Evolutionary conservation across 2,888 invertebrate genomes (phyloP).

Genomic region (Crioceris asparagi): DNA sequence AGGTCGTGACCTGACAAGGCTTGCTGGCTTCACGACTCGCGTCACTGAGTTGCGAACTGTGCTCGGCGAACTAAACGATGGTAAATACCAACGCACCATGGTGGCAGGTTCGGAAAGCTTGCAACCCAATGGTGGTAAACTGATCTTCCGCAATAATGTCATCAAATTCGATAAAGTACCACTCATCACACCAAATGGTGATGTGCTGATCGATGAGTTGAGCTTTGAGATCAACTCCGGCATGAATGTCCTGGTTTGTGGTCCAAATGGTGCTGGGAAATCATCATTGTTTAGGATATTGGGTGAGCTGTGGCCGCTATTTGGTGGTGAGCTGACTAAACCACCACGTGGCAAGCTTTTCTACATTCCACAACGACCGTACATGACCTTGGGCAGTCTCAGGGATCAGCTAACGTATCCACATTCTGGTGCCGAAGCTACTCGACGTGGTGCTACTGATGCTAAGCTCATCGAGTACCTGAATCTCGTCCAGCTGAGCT

Average conservation of each 20-base stretch:
- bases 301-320: slow-evolving; percentile 96
- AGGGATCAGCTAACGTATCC: slow-evolving; percentile 91
- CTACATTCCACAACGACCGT: slow-evolving; percentile 94
- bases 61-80: slow-evolving; percentile 68
- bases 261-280: slow-evolving; percentile 98
- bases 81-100: slow-evolving; percentile 62
- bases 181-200: slow-evolving; percentile 94
- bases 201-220: slow-evolving; percentile 80
- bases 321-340: slow-evolving; percentile 83
- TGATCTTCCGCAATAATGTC: slow-evolving; percentile 76
- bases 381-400: slow-evolving; percentile 93
- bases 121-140: slow-evolving; percentile 64
- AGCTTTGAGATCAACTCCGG: slow-evolving; percentile 81
- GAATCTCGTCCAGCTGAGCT: slow-evolving; percentile 72
- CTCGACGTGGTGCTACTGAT: slow-evolving; percentile 66
- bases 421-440: slow-evolving; percentile 79
- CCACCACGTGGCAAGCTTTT: slow-evolving; percentile 93
- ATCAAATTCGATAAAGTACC: slow-evolving; percentile 90
- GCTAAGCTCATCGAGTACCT: slow-evolving; percentile 65
- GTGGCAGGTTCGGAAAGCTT: slow-evolving; percentile 38
- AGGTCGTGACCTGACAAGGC: slow-evolving; percentile 84
- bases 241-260: slow-evolving; percentile 95
- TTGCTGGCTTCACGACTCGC: slow-evolving; percentile 89
- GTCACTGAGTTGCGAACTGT: slow-evolving; percentile 84
- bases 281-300: slow-evolving; percentile 92